Evolutionary conservation across 2,797 vertebrate species (phyloP).

Genomic region (Labroides dimidiatus): DNA sequence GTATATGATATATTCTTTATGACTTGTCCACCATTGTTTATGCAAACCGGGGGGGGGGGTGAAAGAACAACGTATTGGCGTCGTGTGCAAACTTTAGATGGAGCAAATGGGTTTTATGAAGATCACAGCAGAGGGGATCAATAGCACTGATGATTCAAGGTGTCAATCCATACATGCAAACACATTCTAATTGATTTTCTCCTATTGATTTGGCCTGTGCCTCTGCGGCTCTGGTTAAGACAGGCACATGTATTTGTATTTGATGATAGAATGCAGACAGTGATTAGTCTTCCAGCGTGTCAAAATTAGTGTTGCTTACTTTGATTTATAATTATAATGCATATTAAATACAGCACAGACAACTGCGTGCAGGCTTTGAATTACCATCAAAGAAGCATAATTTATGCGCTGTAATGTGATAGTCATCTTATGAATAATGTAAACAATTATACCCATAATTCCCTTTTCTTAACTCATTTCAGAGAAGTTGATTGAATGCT

Average conservation of each 20-base stretch:
- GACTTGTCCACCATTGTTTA: slow-evolving; percentile 51
- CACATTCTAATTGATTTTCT: slow-evolving; percentile 83
- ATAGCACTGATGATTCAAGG: slow-evolving; percentile 80
- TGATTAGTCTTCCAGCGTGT: slow-evolving; percentile 69
- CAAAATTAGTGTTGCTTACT: slow-evolving; percentile 70
- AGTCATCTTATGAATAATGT: slow-evolving; percentile 75
- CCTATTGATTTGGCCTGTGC: slow-evolving; percentile 74
- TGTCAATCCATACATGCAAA: slow-evolving; percentile 84
- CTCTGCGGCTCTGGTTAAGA: slow-evolving; percentile 71
- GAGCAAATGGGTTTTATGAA: slow-evolving; percentile 81
- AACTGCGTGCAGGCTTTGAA: slow-evolving; percentile 48
- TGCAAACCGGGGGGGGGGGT: slow-evolving; percentile 54
- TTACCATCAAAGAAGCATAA: slow-evolving; percentile 62
- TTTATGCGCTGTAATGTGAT: slow-evolving; percentile 68
- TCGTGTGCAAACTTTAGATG: slow-evolving; percentile 76
- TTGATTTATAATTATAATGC: slow-evolving; percentile 78
- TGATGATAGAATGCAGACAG: slow-evolving; percentile 69
- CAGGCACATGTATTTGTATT: slow-evolving; percentile 67
- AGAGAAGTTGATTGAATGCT: slow-evolving; percentile 49
- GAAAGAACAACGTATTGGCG: slow-evolving; percentile 77
- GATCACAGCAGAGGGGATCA: slow-evolving; percentile 77
- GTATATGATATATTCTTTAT: slow-evolving; percentile 34
- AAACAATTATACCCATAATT: slow-evolving; percentile 70
- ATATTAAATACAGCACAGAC: slow-evolving; percentile 74
- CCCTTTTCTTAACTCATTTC: slow-evolving; percentile 47